phyloP scores from a whole-genome alignment of 2,113 vertebrate species.

The Amphiprion percula region DNA sequence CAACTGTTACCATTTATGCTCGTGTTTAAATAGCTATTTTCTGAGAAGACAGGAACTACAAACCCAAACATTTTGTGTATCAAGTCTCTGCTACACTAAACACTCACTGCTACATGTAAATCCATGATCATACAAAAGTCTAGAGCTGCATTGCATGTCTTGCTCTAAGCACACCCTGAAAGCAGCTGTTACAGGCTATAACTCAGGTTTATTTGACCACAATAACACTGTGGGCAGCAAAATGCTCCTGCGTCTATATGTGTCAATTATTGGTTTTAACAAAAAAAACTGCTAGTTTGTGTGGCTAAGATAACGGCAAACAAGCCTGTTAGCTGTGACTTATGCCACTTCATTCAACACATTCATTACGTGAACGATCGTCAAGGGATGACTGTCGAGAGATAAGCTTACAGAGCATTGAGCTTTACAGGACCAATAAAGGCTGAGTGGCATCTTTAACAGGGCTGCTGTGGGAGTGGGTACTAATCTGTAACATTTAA shows the following conservation, averaged over 20 bases:
- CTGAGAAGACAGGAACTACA: no score
- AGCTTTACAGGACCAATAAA: slow-evolving; percentile 74
- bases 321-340: slow-evolving; percentile 70
- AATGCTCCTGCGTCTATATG: slow-evolving; percentile 19
- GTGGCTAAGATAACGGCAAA: slow-evolving; percentile 76
- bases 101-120: no score
- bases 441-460: slow-evolving; percentile 71
- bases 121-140: neutral
- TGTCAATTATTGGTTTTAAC: slow-evolving; percentile 45
- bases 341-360: slow-evolving; percentile 78
- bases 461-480: slow-evolving; percentile 45
- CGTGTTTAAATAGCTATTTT: no score
- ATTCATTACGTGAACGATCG: slow-evolving; percentile 71
- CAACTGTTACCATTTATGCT: no score
- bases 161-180: neutral
- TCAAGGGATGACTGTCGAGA: slow-evolving; percentile 50
- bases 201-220: slow-evolving; percentile 55
- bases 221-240: slow-evolving; percentile 37
- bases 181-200: slow-evolving; percentile 19
- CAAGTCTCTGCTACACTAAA: no score
- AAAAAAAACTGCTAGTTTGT: slow-evolving; percentile 70
- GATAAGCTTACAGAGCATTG: slow-evolving; percentile 73
- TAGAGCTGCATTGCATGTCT: neutral
- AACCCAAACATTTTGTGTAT: no score
- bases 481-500: slow-evolving; percentile 71